Percentiles rank a stretch among this genome's conserved stretches.
Evolutionary conservation across 2,113 vertebrate genomes (phyloP).

Genomic region (Nycticryphes semicollaris): DNA sequence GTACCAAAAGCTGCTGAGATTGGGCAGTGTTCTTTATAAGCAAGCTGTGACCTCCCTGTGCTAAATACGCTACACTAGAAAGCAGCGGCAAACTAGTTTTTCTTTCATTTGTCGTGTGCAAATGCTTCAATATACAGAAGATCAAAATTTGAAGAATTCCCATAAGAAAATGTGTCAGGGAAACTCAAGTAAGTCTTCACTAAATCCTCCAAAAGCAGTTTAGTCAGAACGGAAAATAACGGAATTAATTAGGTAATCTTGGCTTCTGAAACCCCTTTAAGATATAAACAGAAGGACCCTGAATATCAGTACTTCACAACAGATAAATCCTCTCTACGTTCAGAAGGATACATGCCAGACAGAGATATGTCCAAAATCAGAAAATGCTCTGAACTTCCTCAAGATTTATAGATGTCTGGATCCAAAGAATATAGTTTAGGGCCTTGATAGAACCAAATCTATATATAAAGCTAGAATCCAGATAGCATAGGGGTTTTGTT

Average conservation of each 20-base stretch:
- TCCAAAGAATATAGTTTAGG: neutral
- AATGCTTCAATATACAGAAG: slow-evolving; percentile 51
- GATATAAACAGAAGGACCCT: neutral
- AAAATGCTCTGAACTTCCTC: neutral
- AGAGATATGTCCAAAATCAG: neutral
- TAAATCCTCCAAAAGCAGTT: slow-evolving; percentile 26
- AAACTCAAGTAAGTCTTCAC: slow-evolving; percentile 36
- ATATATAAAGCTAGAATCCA: neutral
- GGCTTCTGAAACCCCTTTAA: slow-evolving; percentile 33
- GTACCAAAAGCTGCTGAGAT: neutral
- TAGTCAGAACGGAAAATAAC: neutral
- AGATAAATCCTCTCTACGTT: neutral
- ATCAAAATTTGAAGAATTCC: slow-evolving; percentile 27
- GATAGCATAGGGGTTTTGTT: neutral
- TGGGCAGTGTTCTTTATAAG: neutral
- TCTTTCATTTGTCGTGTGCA: slow-evolving; percentile 32
- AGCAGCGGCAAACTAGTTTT: slow-evolving; percentile 13
- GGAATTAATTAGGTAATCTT: slow-evolving; percentile 50
- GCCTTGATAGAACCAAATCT: neutral
- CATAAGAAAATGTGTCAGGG: slow-evolving; percentile 30
- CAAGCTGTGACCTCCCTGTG: neutral
- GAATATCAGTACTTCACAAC: neutral
- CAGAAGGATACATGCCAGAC: neutral
- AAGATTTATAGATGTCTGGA: neutral
- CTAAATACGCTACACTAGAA: neutral